Percentiles rank a stretch among this genome's conserved stretches.
These are phyloP conservation scores for Gavia stellata DNA, from an alignment of 2,113 vertebrate species.

Conservation along the genomic window DNA sequence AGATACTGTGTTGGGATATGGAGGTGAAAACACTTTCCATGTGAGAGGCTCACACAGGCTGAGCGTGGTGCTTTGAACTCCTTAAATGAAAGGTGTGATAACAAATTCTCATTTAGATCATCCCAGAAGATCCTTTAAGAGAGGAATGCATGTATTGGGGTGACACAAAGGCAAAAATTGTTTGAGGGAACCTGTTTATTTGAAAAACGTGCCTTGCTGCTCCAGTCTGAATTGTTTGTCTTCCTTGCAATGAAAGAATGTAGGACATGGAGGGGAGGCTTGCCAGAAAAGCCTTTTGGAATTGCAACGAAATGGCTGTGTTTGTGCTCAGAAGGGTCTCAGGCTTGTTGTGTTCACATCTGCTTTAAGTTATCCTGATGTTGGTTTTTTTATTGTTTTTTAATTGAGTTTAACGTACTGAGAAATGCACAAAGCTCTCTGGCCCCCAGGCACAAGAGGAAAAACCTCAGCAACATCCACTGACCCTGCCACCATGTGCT, in stretches of 20 bases:
- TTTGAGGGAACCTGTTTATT: slow-evolving; percentile 59
- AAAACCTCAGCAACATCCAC: slow-evolving; percentile 45
- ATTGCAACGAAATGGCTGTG: slow-evolving; percentile 52
- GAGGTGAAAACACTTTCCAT: neutral
- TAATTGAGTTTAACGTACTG: slow-evolving; percentile 56
- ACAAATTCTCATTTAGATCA: neutral
- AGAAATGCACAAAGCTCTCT: slow-evolving; percentile 25
- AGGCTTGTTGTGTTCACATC: slow-evolving; percentile 54
- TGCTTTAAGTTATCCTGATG: slow-evolving; percentile 60
- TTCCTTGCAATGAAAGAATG: slow-evolving; percentile 66
- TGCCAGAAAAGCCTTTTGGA: slow-evolving; percentile 59
- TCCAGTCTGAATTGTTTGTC: slow-evolving; percentile 55
- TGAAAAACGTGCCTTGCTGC: slow-evolving; percentile 54
- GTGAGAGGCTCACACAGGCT: neutral
- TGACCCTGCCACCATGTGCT: slow-evolving; percentile 44
- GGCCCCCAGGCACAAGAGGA: neutral
- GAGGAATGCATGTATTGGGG: neutral
- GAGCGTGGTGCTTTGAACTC: neutral
- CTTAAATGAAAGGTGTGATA: neutral
- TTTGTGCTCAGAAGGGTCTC: slow-evolving; percentile 62
- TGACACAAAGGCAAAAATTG: slow-evolving; percentile 16
- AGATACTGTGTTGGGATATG: neutral
- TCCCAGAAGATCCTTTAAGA: neutral
- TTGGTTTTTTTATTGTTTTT: neutral
- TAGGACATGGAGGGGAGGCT: slow-evolving; percentile 27